Evolutionary conservation across 2,888 invertebrate species (phyloP), one percentile per base, ranked within the genome.

Genomic region (Plebejus melissa): DNA sequence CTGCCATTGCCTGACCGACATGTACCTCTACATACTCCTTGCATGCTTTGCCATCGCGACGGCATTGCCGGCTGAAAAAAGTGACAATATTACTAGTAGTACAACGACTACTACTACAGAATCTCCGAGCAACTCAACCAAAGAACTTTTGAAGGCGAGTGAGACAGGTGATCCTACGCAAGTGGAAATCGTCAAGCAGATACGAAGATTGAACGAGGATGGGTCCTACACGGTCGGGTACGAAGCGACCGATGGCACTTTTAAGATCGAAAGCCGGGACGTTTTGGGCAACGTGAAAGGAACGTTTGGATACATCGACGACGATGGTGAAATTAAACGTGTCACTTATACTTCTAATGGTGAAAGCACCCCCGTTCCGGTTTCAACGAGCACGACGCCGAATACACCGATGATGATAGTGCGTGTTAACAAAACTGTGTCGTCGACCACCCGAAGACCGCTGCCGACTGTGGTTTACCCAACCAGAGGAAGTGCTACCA

Each of bases 161-260:
- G 96, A 96, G 88, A 95, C 95, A 4, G 95, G 94, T 79, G 95
- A 96, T 80, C 95, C 96, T 74, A 92, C 94, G 69, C 96, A 96
- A 87, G 94, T 96, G 28, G 96, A 97, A 84, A 97, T 97, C 82
- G 95, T 97, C 41, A 97, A 97, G 85, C 96, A 97, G 87, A 96
- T 97, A 81, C 95, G 97, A 79, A 95, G 96, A 84, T 94, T 97
- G 2, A 97, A 97, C 85, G 96, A 96, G 75, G 97, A 97, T 84
- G 97, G 97, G 46, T 97, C 97, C 0, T 97, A 97, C 83, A 97
- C 97, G 0, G 96, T 96, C 79, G 97, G 97, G 0, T 97, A 97
- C 83, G 97, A 97, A 90, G 97, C 97, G 2, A 97, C 96, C 74
- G 97, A 97, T 86, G 97, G 97, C 4, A 96, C 97, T 0, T 97